Base-by-base conservation (phyloP, 2,888 invertebrate genomes). In the Archips crataeganus region DNA sequence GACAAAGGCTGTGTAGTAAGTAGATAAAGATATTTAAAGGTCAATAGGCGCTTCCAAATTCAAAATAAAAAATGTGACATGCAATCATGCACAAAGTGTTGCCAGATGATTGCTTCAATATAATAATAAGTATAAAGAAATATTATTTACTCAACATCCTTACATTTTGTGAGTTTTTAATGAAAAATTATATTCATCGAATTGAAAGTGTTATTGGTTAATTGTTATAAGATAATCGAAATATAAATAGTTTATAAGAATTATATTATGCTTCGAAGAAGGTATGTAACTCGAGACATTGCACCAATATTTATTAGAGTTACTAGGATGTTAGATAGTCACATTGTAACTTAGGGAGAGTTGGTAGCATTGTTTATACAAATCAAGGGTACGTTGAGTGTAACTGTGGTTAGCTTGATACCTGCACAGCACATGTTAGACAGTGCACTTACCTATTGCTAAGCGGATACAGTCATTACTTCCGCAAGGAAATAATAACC, bases 41-140 rank as follows among this genome's bases (percentile, higher is more conserved):
- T 60, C 51, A 74, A 70, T 70, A 70, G 39, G 74, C 74, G 74
- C 74, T 74, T 74, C 74, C 74, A 74, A 23, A 54, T 70, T 65
- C 69, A 74, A 23, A 54, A 54, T 45, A 36, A 68, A 57, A 65
- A 69, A 59, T 70, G 73, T 74, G 69, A 74, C 15, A 70, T 51
- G 64, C 69, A 45, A 70, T 74, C 76, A 72, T 80, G 78, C 81
- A 81, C 79, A 77, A 77, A 79, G 74, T 80, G 81, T 79, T 80
- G 78, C 75, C 78, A 74, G 68, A 71, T 71, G 73, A 76, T 77
- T 77, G 79, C 77, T 80, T 84, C 84, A 81, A 83, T 87, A 78
- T 81, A 78, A 75, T 75, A 74, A 77, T 75, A 77, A 77, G 73
- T 77, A 76, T 76, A 67, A 75, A 77, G 74, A 76, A 80, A 77